These are phyloP conservation scores for Peromyscus melanophrys DNA, from an alignment of 2,797 vertebrate genomes.

Conservation along the genomic window DNA sequence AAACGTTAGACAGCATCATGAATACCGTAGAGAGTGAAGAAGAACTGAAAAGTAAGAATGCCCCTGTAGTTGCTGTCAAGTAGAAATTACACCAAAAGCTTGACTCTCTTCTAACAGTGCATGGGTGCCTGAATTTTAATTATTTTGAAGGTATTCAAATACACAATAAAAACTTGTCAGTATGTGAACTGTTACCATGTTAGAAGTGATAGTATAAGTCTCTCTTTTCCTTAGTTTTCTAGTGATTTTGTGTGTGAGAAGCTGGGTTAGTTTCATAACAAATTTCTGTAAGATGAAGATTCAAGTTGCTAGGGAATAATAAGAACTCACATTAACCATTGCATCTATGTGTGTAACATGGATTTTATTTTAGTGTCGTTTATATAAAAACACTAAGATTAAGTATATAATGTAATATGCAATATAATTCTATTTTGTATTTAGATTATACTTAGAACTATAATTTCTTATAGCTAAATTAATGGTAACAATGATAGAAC, in stretches of 20 bases:
- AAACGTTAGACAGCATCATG: conserved; percentile 72
- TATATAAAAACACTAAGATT: neutral
- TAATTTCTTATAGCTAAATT: neutral
- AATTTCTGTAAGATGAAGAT: conserved; percentile 48
- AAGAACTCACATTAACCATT: neutral
- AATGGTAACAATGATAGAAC: neutral
- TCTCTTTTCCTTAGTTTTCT: neutral
- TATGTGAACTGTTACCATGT: neutral
- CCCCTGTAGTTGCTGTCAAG: neutral
- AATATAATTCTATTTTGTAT: conserved; percentile 23
- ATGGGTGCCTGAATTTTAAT: conserved; percentile 58
- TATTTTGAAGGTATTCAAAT: conserved; percentile 37
- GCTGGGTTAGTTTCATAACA: neutral
- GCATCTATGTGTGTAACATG: neutral
- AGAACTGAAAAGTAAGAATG: conserved; percentile 91
- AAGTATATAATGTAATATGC: neutral
- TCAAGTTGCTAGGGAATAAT: conserved; percentile 4
- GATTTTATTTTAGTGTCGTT: neutral
- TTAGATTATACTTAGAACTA: neutral
- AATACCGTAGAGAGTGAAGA: conserved; percentile 84
- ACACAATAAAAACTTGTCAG: neutral
- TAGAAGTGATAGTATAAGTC: neutral
- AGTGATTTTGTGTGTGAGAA: neutral
- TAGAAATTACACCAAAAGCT: conserved; percentile 27
- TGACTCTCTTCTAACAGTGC: neutral